A percentile compares a stretch with the other conserved stretches of the same genome.
These are phyloP conservation scores for Dromas ardeola DNA, from an alignment of 2,113 vertebrate genomes.

Conservation along the genomic window DNA sequence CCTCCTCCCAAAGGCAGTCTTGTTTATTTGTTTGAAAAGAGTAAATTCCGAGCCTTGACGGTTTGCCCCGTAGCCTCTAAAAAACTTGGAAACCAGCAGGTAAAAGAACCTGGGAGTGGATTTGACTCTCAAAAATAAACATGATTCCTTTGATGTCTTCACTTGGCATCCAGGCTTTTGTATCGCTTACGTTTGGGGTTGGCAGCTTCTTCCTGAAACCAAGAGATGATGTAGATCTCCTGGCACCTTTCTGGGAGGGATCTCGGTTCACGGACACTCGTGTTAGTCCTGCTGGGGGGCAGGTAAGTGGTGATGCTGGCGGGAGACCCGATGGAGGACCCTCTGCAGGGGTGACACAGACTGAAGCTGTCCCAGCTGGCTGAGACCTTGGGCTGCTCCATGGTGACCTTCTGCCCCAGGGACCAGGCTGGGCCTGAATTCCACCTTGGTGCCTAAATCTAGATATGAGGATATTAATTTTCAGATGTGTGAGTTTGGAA, in stretches of 20 bases:
- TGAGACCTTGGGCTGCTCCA: neutral
- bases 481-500: neutral
- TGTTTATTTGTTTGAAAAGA: neutral
- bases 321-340: neutral
- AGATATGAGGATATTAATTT: neutral
- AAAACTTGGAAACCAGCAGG: neutral
- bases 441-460: neutral
- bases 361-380: neutral
- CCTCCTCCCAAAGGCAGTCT: neutral
- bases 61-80: neutral
- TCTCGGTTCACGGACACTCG: accelerated
- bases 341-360: neutral
- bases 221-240: neutral
- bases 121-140: neutral
- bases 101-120: neutral
- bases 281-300: neutral
- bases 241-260: neutral
- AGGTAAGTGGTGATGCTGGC: neutral
- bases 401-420: neutral
- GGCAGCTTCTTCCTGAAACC: neutral
- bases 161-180: neutral
- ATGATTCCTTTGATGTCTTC: neutral
- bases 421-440: neutral
- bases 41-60: neutral
- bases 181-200: neutral